Conservation (phyloP, 2,113 vertebrate species). For the Tamias sibiricus region DNA sequence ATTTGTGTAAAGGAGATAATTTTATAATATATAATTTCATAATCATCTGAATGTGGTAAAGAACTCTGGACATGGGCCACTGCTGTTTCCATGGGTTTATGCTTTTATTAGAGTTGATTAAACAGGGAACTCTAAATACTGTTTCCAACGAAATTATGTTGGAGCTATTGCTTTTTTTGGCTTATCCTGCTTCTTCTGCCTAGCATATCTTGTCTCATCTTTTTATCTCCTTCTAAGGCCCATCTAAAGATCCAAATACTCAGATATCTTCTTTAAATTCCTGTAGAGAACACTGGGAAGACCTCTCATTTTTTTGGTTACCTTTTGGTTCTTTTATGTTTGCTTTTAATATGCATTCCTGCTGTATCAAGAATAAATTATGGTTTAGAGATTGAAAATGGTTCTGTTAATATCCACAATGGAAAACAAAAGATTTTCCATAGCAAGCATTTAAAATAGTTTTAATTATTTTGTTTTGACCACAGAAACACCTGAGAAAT, state of each 20-base stretch:
- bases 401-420: neutral
- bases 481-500: neutral
- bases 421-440: neutral
- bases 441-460: neutral
- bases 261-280: neutral
- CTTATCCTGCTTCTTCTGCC: neutral
- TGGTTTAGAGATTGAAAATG: neutral
- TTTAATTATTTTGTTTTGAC: neutral
- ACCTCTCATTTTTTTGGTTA: neutral
- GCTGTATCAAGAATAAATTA: neutral
- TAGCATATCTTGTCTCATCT: neutral
- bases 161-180: neutral
- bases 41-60: neutral
- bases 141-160: neutral
- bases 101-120: no score
- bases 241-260: neutral
- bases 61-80: neutral
- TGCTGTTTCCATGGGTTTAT: neutral
- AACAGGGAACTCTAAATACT: no score
- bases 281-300: neutral
- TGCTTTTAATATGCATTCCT: neutral
- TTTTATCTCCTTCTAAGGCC: neutral
- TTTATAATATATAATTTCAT: neutral
- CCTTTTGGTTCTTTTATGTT: neutral
- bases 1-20: neutral